Percentiles rank a stretch among this genome's conserved stretches.
These are phyloP conservation scores for Labroides dimidiatus DNA, from an alignment of 2,797 vertebrate species.

Conservation along the genomic window DNA sequence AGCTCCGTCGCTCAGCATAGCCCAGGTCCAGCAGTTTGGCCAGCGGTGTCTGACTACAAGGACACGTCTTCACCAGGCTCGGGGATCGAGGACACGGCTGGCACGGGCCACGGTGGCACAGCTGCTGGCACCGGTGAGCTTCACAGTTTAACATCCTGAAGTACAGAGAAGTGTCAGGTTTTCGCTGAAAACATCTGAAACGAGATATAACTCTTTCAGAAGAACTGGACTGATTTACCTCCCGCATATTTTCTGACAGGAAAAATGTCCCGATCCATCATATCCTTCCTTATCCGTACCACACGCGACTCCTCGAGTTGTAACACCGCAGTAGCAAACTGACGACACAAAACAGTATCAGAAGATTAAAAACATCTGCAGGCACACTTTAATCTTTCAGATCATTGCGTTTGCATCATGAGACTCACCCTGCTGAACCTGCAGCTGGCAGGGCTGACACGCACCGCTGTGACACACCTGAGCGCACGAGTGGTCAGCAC, in stretches of 20 bases:
- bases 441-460: conserved; percentile 91
- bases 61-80: conserved; percentile 88
- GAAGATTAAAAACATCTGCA: background rate
- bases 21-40: conserved; percentile 93
- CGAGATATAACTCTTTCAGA: background rate
- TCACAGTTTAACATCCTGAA: conserved; percentile 92
- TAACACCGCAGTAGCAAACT: conserved; percentile 94
- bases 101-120: conserved; percentile 91
- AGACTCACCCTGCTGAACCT: conserved; percentile 89
- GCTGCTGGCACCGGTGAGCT: conserved; percentile 89
- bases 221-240: conserved; percentile 85
- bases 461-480: conserved; percentile 92
- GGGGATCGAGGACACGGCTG: conserved; percentile 90
- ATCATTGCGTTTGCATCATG: background rate
- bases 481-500: conserved; percentile 90
- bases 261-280: conserved; percentile 90
- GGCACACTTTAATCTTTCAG: background rate
- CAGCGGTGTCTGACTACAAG: conserved; percentile 93
- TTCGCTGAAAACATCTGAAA: background rate
- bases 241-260: conserved; percentile 91
- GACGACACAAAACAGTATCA: background rate
- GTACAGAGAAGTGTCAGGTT: background rate
- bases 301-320: conserved; percentile 87
- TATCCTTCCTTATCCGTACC: conserved; percentile 89
- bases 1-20: conserved; percentile 87